Base-by-base conservation (phyloP, 2,888 invertebrate species). In the Tetheella fluctuosa region DNA sequence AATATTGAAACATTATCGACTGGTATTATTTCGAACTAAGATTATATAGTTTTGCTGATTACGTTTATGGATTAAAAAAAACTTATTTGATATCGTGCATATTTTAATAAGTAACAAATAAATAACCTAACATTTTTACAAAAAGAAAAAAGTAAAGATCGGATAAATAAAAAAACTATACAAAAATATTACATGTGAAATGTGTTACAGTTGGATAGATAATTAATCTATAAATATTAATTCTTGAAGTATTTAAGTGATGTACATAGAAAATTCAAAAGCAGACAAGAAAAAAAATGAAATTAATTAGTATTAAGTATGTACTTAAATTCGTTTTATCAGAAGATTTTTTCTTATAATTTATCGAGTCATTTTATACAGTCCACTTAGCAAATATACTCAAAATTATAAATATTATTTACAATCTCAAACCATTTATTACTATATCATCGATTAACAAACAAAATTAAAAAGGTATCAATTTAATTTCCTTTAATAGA, bases 401-500 rank as follows among this genome's bases (percentile, higher is more conserved):
- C 34, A 34, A 34, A 10, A 34, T 7, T 37, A 37, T 3, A 13
- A 30, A 42, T 48, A 48, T 20, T 48, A 48, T 20, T 48, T 48
- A 48, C 48, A 48, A 48, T 48, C 17, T 48, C 48, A 48, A 20
- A 48, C 8, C 7, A 48, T n/a, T 20, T 20, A 42, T 2, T 1
- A 42, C 0, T 4, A 37, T 8, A 2, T 39, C 42, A 42, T 42
- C 48, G n/a, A 20, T 5, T 34, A 13, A 8, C 10, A 20, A 20
- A 15, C 39, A 3, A 48, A 20, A 48, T 20, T 48, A 10, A 48
- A 48, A 10, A 48, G 8, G 20, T 20, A 13, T 13, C n/a, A 48
- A 48, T 1, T 48, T 20, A 48, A 10, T 48, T 20, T 20, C 48
- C 23, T 42, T 69, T 60, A 57, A 76, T 60, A 52, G 65, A 60